These are phyloP conservation scores for Agrotis exclamationis DNA, from an alignment of 2,888 invertebrate species.

Conservation along the genomic window DNA sequence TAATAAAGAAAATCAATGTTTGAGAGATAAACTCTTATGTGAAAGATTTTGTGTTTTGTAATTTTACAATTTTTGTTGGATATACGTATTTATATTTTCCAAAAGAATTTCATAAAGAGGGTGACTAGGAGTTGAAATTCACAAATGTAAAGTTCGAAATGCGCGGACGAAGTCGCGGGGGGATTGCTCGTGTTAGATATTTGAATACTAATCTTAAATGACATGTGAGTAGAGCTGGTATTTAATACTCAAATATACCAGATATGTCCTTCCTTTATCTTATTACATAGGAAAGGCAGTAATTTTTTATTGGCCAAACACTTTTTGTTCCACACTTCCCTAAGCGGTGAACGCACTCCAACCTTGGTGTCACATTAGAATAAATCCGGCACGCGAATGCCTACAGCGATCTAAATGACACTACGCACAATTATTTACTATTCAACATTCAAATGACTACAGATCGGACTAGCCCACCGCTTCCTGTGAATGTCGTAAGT, in stretches of 20 bases:
- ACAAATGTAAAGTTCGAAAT: no score
- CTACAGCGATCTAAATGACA: constrained; percentile 38
- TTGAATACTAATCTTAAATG: constrained; percentile 19
- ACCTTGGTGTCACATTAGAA: constrained; percentile 66
- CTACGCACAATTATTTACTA: constrained; percentile 37
- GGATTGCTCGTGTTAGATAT: neutral
- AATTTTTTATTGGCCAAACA: constrained; percentile 30
- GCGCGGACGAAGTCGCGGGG: no score
- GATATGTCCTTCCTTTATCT: constrained; percentile 33
- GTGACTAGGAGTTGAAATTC: no score
- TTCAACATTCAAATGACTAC: constrained; percentile 27
- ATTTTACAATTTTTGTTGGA: no score
- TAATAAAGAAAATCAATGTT: no score
- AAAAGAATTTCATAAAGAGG: no score
- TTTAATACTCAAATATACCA: neutral
- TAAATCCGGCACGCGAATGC: constrained; percentile 43
- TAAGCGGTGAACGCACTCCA: constrained; percentile 66
- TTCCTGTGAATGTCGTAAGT: constrained; percentile 54
- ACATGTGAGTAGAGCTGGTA: neutral
- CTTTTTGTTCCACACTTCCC: constrained; percentile 59
- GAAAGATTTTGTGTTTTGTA: no score
- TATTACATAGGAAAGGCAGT: constrained; percentile 41
- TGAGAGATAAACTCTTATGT: no score
- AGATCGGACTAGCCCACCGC: constrained; percentile 40
- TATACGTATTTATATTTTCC: no score